Conservation (phyloP, 2,113 vertebrate genomes). For the Uria aalge region DNA sequence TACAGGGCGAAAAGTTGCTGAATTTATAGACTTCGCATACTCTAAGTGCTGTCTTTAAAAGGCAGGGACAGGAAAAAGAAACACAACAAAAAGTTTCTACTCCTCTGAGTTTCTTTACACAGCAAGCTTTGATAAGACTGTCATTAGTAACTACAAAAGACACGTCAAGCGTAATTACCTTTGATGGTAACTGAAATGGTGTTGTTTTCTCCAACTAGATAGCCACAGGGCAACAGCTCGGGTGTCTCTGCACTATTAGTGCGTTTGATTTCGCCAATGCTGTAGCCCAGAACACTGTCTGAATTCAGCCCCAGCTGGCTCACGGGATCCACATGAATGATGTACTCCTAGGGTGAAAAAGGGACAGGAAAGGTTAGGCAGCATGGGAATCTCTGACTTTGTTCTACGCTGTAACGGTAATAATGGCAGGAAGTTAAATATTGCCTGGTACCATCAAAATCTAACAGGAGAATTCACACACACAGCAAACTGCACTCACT, state of each 20-base stretch:
- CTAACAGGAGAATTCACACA: accelerated
- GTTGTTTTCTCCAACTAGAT: conserved; percentile 94
- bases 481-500: neutral
- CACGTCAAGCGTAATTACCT: conserved; percentile 71
- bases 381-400: neutral
- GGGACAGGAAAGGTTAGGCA: neutral
- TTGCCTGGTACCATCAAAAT: neutral
- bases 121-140: neutral
- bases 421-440: neutral
- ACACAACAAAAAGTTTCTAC: neutral
- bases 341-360: conserved; percentile 84
- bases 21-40: neutral
- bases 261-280: conserved; percentile 90
- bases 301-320: conserved; percentile 92
- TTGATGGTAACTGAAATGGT: conserved; percentile 90
- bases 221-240: conserved; percentile 94
- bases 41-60: neutral
- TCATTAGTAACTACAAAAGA: neutral
- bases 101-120: neutral
- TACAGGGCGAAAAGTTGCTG: neutral
- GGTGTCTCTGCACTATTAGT: conserved; percentile 78
- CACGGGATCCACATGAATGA: conserved; percentile 90
- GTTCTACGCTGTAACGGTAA: neutral
- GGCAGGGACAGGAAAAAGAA: neutral
- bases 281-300: conserved; percentile 93